Conservation (phyloP, 2,797 vertebrate genomes). For the Halcyon smyrnensis region DNA sequence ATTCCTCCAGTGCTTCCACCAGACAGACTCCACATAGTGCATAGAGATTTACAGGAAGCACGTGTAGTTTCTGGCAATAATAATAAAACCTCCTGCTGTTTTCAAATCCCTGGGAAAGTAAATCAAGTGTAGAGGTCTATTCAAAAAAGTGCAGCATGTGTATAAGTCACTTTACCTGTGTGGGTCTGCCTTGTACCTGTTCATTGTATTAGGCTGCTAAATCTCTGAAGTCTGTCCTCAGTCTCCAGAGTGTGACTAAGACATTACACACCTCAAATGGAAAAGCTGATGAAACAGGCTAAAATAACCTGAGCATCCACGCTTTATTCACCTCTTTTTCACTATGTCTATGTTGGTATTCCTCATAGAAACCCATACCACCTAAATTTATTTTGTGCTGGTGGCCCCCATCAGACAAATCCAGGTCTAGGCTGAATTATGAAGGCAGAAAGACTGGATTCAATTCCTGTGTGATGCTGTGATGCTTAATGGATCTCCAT, state of each 20-base stretch:
- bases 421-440: neutral
- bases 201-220: neutral
- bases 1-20: constrained; percentile 17
- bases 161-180: neutral
- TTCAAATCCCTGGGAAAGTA: constrained; percentile 49
- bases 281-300: constrained; percentile 14
- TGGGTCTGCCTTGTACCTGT: neutral
- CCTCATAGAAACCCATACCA: neutral
- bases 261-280: neutral
- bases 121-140: constrained; percentile 49
- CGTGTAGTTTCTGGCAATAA: constrained; percentile 18
- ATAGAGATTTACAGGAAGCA: constrained; percentile 50
- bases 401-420: neutral
- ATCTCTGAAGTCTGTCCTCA: neutral
- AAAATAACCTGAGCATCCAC: neutral
- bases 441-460: neutral
- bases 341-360: neutral
- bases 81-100: constrained; percentile 54
- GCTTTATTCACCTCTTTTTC: neutral
- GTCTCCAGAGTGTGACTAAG: neutral
- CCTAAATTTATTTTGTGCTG: neutral
- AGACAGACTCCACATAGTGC: neutral
- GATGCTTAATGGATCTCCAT: neutral
- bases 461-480: neutral
- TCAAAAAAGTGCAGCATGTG: neutral